Evolutionary conservation across 1,140 invertebrate species (phyloP), one percentile per base, ranked within the genome.

Genomic region (Pachypsylla venusta): DNA sequence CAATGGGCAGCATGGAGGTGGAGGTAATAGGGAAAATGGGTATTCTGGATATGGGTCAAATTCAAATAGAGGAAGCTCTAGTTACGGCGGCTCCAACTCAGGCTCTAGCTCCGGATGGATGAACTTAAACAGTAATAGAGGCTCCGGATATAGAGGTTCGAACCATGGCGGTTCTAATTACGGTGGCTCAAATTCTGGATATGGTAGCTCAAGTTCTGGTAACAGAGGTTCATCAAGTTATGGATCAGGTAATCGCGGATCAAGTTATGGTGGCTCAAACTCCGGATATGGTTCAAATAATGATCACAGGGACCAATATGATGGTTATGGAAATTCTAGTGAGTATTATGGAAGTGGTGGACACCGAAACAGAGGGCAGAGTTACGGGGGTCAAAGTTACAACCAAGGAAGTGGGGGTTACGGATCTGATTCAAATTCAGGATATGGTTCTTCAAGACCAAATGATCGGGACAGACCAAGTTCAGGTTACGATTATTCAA

Each of bases 81-180:
- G 22, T n/a, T 19, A 22, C 22, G 42, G 42, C 5, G 42, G 42
- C 22, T 48, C 5, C 4, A 48, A 48, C 16, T 3, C n/a, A 48
- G 42, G 42, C 22, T 7, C n/a, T 5, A 19, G n/a, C 7, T 48
- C 42, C 4, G 42, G 42, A 22, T 48, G 42, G 42, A 48, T 48
- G 42, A 48, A 48, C n/a, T 48, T 48, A 22, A 48, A 48, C n/a
- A 48, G 42, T 3, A 48, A 48, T 22, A 48, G 42, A 48, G 42
- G 42, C 42, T 48, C 4, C 5, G 42, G 42, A 19, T 3, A 48
- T n/a, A n/a, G 42, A 48, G 42, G n/a, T n/a, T n/a, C n/a, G n/a
- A n/a, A n/a, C n/a, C n/a, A n/a, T n/a, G n/a, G n/a, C n/a, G 42
- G 42, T 22, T 48, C 4, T 10, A 22, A 22, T 48, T 3, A 48